A percentile compares a stretch with the other conserved stretches of the same genome.
Conservation (phyloP, 1,140 invertebrate species). For the Neomicropteryx cornuta region DNA sequence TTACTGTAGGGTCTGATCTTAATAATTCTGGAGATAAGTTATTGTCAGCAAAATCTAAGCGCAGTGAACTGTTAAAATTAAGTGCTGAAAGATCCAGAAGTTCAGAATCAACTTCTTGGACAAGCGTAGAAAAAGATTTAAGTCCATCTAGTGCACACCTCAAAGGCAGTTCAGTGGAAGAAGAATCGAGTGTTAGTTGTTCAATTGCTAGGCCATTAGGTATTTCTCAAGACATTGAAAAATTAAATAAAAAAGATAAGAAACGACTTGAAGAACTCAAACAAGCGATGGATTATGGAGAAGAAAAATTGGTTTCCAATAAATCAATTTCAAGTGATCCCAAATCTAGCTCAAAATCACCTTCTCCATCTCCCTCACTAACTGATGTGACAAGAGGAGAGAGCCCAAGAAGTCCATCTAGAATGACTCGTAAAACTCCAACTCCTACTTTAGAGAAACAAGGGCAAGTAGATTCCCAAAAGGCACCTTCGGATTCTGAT, state of each 20-base stretch:
- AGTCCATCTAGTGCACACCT: slow-evolving; percentile 45
- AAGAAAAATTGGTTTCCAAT: slow-evolving; percentile 31
- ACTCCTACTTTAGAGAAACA: slow-evolving; percentile 49
- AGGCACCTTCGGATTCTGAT: slow-evolving; percentile 37
- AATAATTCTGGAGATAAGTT: slow-evolving; percentile 29
- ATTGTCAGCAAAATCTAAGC: slow-evolving; percentile 33
- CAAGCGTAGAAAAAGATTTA: slow-evolving; percentile 46
- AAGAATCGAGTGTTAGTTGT: slow-evolving; percentile 68
- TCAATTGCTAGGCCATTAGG: slow-evolving; percentile 65
- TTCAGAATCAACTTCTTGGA: slow-evolving; percentile 51
- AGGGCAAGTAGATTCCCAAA: slow-evolving; percentile 43
- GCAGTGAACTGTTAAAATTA: slow-evolving; percentile 42
- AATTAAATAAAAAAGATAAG: slow-evolving; percentile 40
- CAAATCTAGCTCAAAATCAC: slow-evolving; percentile 35
- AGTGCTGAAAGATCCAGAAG: slow-evolving; percentile 52
- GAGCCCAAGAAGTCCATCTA: slow-evolving; percentile 30
- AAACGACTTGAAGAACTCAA: slow-evolving; percentile 36
- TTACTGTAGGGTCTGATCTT: slow-evolving; percentile 30
- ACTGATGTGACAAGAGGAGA: slow-evolving; percentile 29
- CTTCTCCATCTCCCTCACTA: slow-evolving; percentile 23
- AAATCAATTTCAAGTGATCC: slow-evolving; percentile 33
- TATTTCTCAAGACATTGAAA: slow-evolving; percentile 60
- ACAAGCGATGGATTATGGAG: slow-evolving; percentile 36
- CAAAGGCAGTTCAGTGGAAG: slow-evolving; percentile 52
- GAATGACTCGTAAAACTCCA: slow-evolving; percentile 39